Percentiles rank a stretch among this genome's conserved stretches.
Evolutionary conservation across 35 echinoderm and acorn worm genomes (phyloP).

Genomic region (Lytechinus variegatus): DNA sequence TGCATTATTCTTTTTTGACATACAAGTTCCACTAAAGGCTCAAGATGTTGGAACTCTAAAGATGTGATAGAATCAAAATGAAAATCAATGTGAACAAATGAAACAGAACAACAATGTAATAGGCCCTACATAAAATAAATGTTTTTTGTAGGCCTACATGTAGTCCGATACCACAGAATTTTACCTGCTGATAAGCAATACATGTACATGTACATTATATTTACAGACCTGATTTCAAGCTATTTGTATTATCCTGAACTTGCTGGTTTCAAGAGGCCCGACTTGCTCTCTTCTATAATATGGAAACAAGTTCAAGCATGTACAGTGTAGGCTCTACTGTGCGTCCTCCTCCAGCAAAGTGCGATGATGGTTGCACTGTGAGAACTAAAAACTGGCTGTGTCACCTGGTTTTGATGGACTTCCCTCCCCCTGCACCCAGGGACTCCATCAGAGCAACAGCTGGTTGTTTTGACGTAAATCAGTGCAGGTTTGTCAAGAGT

Average conservation of each 20-base stretch:
- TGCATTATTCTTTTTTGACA: too few species aligned
- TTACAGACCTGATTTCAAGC: background rate
- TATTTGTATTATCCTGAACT: background rate
- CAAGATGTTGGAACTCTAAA: too few species aligned
- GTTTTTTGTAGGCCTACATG: too few species aligned
- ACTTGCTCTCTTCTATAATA: too few species aligned
- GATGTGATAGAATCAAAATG: too few species aligned
- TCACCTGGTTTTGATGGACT: slow-evolving; percentile 6
- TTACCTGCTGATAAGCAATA: background rate
- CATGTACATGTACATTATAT: too few species aligned
- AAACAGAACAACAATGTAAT: too few species aligned
- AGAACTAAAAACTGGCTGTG: background rate
- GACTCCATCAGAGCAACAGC: background rate
- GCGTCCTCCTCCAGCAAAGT: background rate
- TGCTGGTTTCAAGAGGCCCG: too few species aligned
- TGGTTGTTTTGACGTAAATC: slow-evolving; percentile 18
- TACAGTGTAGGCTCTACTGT: background rate
- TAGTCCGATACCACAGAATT: background rate
- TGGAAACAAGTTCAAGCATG: too few species aligned
- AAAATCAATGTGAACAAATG: too few species aligned
- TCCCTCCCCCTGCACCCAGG: background rate
- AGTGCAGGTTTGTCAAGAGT: background rate
- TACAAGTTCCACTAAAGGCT: too few species aligned
- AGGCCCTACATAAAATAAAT: too few species aligned
- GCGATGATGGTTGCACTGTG: background rate